A percentile compares a stretch with the other conserved stretches of the same genome.
These are phyloP conservation scores for Acanthosepion pharaonis DNA, from an alignment of 2,888 invertebrate genomes.

Conservation along the genomic window DNA sequence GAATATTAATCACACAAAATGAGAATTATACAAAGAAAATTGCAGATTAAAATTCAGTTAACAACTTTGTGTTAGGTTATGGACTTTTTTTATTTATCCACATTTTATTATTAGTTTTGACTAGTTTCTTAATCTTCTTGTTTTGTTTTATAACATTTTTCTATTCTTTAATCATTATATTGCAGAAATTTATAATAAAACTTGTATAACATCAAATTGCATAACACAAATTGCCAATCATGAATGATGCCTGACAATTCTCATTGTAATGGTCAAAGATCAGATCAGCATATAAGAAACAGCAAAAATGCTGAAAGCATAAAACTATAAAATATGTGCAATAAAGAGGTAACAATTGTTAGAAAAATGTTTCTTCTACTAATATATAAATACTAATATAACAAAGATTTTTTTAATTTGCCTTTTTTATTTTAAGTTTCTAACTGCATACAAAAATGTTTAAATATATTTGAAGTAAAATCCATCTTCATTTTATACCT, in stretches of 20 bases:
- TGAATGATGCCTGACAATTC: not conserved
- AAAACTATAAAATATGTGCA: too few relatives aligned
- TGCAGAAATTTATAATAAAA: not conserved
- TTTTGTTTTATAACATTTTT: too few relatives aligned
- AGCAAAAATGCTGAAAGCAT: too few relatives aligned
- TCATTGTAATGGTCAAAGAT: not conserved
- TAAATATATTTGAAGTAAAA: too few relatives aligned
- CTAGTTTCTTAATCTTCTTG: too few relatives aligned
- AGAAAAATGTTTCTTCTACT: not conserved
- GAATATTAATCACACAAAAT: too few relatives aligned
- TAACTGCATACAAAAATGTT: not conserved
- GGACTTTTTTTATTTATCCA: not conserved
- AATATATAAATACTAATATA: not conserved
- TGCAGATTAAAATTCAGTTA: not conserved
- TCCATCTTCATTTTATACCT: too few relatives aligned
- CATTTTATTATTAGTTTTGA: not conserved
- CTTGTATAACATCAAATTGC: not conserved
- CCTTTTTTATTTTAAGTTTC: not conserved
- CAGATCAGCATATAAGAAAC: not conserved
- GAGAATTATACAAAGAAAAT: not conserved
- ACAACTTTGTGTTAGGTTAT: not conserved
- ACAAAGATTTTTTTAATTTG: not conserved
- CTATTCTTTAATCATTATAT: not conserved
- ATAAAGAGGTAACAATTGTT: not conserved
- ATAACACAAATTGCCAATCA: not conserved